Evolutionary conservation across 2,797 vertebrate species (phyloP).

Genomic region (Oreochromis mossambicus): DNA sequence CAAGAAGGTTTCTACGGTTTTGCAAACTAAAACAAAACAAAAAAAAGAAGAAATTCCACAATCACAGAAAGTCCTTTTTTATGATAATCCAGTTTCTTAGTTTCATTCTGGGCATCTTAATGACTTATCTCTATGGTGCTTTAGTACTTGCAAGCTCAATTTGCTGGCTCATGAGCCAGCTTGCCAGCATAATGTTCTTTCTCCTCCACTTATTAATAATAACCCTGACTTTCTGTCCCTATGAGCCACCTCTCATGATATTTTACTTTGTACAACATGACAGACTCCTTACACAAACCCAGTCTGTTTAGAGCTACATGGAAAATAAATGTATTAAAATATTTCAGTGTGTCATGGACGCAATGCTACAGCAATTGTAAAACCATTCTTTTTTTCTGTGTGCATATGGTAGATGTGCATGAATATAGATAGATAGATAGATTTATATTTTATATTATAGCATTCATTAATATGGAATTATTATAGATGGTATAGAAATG

Average conservation of each 20-base stretch:
- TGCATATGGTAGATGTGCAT: neutral
- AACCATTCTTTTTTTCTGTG: neutral
- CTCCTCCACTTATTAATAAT: conserved; percentile 67
- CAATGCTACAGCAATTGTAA: neutral
- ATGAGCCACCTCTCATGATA: conserved; percentile 30
- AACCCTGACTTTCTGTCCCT: conserved; percentile 54
- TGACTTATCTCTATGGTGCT: conserved; percentile 59
- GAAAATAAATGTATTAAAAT: neutral
- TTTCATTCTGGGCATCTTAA: conserved; percentile 55
- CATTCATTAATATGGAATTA: neutral
- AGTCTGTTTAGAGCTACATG: neutral
- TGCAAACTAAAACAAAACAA: neutral
- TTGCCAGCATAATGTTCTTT: conserved; percentile 64
- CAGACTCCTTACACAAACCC: neutral
- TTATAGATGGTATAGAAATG: neutral
- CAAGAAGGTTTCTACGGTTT: neutral
- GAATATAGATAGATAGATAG: neutral
- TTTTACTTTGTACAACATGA: conserved; percentile 49
- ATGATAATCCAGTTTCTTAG: conserved; percentile 15
- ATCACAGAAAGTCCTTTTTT: neutral
- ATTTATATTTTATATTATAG: neutral
- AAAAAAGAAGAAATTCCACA: neutral
- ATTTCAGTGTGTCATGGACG: neutral
- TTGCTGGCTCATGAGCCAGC: conserved; percentile 69
- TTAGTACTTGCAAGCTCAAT: conserved; percentile 65